A percentile compares a stretch with the other conserved stretches of the same genome.
Conservation (phyloP, 2,797 vertebrate species). For the Cossypha caffra region DNA sequence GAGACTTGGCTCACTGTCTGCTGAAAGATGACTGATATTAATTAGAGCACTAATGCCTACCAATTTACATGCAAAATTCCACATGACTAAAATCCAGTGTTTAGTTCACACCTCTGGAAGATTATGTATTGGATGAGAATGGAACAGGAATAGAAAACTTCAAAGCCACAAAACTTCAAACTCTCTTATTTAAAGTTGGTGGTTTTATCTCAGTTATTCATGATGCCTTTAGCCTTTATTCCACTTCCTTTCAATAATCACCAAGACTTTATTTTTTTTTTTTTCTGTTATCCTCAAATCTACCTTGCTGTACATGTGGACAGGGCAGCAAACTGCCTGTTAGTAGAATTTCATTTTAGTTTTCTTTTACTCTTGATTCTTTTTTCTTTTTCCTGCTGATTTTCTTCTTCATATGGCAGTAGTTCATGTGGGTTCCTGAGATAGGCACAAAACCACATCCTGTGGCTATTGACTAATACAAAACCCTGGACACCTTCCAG, state of each 20-base stretch:
- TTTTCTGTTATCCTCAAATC: not conserved
- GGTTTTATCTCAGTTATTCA: not conserved
- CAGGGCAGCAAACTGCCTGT: not conserved
- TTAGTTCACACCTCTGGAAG: not conserved
- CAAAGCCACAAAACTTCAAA: not conserved
- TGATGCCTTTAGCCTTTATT: not conserved
- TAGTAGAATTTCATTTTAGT: not conserved
- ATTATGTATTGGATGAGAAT: not conserved
- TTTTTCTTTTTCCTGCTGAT: not conserved
- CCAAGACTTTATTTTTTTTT: not conserved
- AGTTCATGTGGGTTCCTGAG: not conserved
- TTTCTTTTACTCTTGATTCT: accelerated
- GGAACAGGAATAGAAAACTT: not conserved
- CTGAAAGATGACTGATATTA: not conserved
- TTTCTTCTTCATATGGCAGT: not conserved
- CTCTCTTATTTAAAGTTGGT: not conserved
- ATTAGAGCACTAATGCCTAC: not conserved
- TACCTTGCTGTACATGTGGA: not conserved
- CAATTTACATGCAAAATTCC: not conserved
- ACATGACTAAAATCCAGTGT: not conserved
- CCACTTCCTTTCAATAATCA: not conserved
- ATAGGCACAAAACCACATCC: not conserved
- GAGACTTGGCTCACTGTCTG: not conserved
- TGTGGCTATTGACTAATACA: not conserved
- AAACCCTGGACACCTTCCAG: not conserved